Base-by-base conservation (phyloP, 1,140 invertebrate genomes). In the Aphidius gifuensis region DNA sequence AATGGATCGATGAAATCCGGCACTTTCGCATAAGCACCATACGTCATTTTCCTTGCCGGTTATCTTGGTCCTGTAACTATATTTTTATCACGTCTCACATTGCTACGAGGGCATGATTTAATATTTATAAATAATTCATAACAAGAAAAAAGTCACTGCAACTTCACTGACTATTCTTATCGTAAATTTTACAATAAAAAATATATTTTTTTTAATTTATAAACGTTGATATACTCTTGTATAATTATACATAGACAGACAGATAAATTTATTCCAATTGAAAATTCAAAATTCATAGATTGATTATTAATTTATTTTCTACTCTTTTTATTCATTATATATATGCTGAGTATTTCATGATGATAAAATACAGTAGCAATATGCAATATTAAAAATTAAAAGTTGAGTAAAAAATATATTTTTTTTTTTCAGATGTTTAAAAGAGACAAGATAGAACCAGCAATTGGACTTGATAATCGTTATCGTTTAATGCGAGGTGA, bases 391-490 rank as follows among this genome's bases (percentile, higher is more conserved):
- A 32, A 32, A 32, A 32, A 32, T 32, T 16, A 16, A 16, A n/a
- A n/a, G 3, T 3, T 23, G 23, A 23, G 3, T 38, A 38, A 21
- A 54, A n/a, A 21, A 56, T 48, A 9, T 9, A 23, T 69, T 64
- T 58, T 69, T 48, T 64, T 42, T 59, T 72, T 69, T 21, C 66
- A 78, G 77, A 46, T 71, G 9, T n/a, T 64, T 6, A 60, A 67
- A 2, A 47, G 69, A 32, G 23, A 32, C 38, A 63, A 69, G 0
- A 59, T 21, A 50, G 54, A 66, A 16, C 78, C 79, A 7, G 68
- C 68, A 1, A 72, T 79, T 56, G 72, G 78, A 58, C 62, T 81
- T 67, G 78, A 80, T 68, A 81, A 81, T 71, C 73, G 76, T 42
- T 80, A 81, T 50, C 70, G 79, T 39, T 57, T 76, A 9, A 75